These are phyloP conservation scores for Pseudomyrmex concolor DNA, from an alignment of 1,140 invertebrate species.

Conservation along the genomic window DNA sequence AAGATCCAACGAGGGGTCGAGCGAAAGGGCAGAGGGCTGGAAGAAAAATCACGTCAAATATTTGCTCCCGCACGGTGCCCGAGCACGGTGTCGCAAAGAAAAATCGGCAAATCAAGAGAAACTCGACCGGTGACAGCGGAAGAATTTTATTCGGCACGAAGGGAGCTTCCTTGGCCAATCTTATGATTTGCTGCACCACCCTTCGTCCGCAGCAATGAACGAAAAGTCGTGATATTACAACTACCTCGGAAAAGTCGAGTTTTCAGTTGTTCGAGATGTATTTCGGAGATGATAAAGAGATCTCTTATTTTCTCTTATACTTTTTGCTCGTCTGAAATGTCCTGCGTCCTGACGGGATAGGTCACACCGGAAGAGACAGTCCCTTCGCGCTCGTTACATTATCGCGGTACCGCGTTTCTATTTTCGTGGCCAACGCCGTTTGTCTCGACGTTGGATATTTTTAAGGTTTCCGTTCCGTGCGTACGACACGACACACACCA, in stretches of 20 bases:
- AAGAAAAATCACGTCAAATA: constrained; percentile 74
- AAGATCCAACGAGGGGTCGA: constrained; percentile 55
- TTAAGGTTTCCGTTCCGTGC: constrained; percentile 54
- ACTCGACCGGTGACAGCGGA: constrained; percentile 58
- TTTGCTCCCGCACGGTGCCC: constrained; percentile 56
- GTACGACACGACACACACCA: neutral
- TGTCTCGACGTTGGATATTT: constrained; percentile 64
- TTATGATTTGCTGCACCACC: constrained; percentile 38
- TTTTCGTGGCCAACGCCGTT: constrained; percentile 35
- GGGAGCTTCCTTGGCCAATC: neutral
- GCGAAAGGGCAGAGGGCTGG: constrained; percentile 47
- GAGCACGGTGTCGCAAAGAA: constrained; percentile 58
- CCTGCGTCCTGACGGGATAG: constrained; percentile 37
- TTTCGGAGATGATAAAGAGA: neutral
- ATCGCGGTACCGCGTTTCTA: constrained; percentile 32
- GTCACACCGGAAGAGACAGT: neutral
- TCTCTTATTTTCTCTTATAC: neutral
- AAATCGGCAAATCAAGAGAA: constrained; percentile 70
- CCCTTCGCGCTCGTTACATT: constrained; percentile 10
- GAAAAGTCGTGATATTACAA: neutral
- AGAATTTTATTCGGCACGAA: constrained; percentile 52
- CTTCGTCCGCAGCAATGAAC: neutral
- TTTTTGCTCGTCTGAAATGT: neutral
- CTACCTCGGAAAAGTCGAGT: too few species aligned
- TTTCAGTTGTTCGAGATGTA: too few species aligned